Evolutionary conservation across 2,797 vertebrate genomes (phyloP).

Genomic region (Vespertilio murinus): DNA sequence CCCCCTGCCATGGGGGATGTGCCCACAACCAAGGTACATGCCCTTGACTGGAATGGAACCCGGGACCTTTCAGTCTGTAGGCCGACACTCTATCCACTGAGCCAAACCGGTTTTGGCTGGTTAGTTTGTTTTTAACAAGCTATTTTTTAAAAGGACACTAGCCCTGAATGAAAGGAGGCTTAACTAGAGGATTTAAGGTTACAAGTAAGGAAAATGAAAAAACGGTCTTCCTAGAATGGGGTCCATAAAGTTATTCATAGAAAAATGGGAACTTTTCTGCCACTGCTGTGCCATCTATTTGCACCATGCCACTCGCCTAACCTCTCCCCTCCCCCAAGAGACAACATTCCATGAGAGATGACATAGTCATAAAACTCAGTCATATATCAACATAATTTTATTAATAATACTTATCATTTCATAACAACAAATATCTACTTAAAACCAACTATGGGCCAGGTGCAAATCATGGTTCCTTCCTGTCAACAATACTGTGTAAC

Average conservation of each 20-base stretch:
- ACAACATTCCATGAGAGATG: not conserved
- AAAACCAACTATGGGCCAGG: not conserved
- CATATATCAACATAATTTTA: not conserved
- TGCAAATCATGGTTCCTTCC: not conserved
- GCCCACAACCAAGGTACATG: too few relatives aligned
- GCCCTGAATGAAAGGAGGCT: not conserved
- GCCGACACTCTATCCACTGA: too few relatives aligned
- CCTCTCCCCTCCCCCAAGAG: not conserved
- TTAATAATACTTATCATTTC: not conserved
- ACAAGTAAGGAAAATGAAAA: slow-evolving; percentile 8
- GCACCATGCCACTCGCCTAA: not conserved
- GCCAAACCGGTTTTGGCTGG: too few relatives aligned
- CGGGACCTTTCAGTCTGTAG: too few relatives aligned
- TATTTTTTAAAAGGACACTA: not conserved
- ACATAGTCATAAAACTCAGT: not conserved
- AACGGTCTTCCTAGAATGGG: not conserved
- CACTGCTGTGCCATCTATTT: not conserved
- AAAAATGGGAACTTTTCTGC: not conserved
- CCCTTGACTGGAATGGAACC: too few relatives aligned
- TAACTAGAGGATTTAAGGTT: not conserved
- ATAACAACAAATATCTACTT: not conserved
- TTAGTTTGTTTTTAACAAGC: not conserved
- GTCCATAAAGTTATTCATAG: not conserved
- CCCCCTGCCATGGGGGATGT: too few relatives aligned
- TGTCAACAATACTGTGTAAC: not conserved